Evolutionary conservation across 2,888 invertebrate genomes (phyloP), one percentile per base, ranked within the genome.

Genomic region (Balanococcus diminutus): DNA sequence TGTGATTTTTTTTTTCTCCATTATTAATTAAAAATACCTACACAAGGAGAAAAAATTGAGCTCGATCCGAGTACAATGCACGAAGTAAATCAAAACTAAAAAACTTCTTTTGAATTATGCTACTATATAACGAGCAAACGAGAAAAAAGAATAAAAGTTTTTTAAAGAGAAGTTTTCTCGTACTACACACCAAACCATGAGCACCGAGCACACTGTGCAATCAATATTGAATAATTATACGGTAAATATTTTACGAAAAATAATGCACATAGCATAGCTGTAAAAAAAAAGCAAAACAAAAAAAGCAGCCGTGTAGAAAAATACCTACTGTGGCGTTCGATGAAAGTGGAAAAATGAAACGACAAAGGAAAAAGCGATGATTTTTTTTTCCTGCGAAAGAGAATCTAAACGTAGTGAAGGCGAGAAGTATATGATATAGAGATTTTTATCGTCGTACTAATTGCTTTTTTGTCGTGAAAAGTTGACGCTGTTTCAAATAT

Each of bases 161-260:
- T 61, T 61, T 25, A n/a, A 16, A 16, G 61, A 9, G 25, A 61
- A 61, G 11, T 25, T 61, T 25, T 61, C 25, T 25, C 22, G 61
- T 11, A 61, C 61, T 25, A 61, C 25, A 25, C 11, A 22, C 25
- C 39, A 42, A 42, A n/a, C n/a, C n/a, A n/a, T n/a, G n/a, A n/a
- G 39, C 19, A 51, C 25, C 25, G 11, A 46, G 61, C 61, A 11
- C 61, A 11, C 6, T 25, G 25, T 61, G 25, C 25, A 61, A 61
- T 61, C 61, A 61, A 61, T 61, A 61, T 25, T 61, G 61, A 61
- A 61, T 61, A 61, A 61, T 61, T 61, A 61, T 25, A 61, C 46
- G 61, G 5, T 25, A 61, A 22, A 61, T 61, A 61, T 61, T 61
- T 61, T 25, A 11, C 22, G 61, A 61, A 61, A 61, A 25, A 61